Base-by-base conservation (phyloP, 2,888 invertebrate genomes). In the Eupithecia pulchellata region DNA sequence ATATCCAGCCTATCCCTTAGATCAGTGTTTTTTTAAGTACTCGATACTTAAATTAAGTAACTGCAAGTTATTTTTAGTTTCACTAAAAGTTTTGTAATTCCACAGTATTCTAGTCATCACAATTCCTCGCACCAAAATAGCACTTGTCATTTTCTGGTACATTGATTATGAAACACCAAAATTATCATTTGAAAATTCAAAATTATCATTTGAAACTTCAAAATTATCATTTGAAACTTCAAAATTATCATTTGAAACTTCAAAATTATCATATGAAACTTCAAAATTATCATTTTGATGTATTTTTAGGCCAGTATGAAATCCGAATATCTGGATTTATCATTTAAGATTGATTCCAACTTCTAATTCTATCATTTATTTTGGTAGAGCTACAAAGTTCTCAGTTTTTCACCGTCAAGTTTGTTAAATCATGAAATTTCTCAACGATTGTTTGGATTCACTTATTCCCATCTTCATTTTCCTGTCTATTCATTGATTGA, bases 41-140 rank as follows among this genome's bases (percentile, higher is more conserved):
- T 30, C 8, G n/a, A 60, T 60, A 60, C 58, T 60, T 58, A 58
- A 29, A 29, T n/a, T 47, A 47, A 47, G 47, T 47, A 47, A 47
- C 20, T 47, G 47, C 9, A 47, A 47, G 11, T 72, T 68, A 70
- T 75, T 72, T 77, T 74, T 77, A 78, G 76, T 78, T 78, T 74
- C 64, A 78, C 77, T 77, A 77, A 76, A 76, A 73, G 68, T 70
- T 68, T 67, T 72, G 73, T 73, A 71, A 76, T 75, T 69, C 68
- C 65, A 32, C 58, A 67, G 52, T 64, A 57, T 66, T 69, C 62
- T 68, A 66, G 69, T 61, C 71, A 76, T 73, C 73, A 74, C 72
- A 71, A 39, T 68, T 55, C 69, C 1, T 63, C 62, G 72, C 76
- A 75, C 73, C 73, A 72, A 73, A 60, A 71, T 66, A 74, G 70